Evolutionary conservation across 2,888 invertebrate species (phyloP), one percentile per base, ranked within the genome.

Genomic region (Polydrusus pterygomalis): DNA sequence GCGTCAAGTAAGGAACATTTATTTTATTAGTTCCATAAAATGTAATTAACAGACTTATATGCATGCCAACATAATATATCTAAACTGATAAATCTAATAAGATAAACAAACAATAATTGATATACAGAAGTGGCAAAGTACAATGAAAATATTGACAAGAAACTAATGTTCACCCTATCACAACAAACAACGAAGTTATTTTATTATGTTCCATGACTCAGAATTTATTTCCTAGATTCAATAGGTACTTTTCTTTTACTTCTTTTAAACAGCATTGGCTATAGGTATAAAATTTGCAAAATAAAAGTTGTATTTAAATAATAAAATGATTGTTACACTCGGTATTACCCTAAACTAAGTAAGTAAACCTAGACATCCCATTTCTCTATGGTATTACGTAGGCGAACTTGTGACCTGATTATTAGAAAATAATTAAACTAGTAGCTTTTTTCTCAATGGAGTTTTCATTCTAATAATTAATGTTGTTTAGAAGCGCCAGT

Each of bases 401-500:
- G 25, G 25, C 25, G 25, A 25, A 5, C 25, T 25, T 25, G 25
- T 25, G 25, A 5, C 5, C 25, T 25, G 25, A 25, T 25, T 5
- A 3, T 25, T 25, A 25, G 2, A 25, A 5, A 1, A 25, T 25
- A 7, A 34, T 7, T 34, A 56, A 15, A 56, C 56, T 9, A n/a
- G n/a, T 15, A 15, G 54, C 7, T 20, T 25, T 25, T 56, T 56
- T 18, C 18, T 64, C 17, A 49, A 49, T 30, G 30, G 30, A 34
- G 47, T n/a, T 49, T 49, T 49, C 49, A 34, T 64, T 15, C n/a
- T 9, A 20, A 30, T 10, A 13, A 47, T 49, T 38, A 38, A 64
- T 34, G 47, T 34, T 15, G 47, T 64, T 49, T 25, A 64, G 34
- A 64, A 64, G 15, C 47, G 38, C 18, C 49, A 67, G 40, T 20